Conservation (phyloP, 2,888 invertebrate species). For the Cephonodes hylas region DNA sequence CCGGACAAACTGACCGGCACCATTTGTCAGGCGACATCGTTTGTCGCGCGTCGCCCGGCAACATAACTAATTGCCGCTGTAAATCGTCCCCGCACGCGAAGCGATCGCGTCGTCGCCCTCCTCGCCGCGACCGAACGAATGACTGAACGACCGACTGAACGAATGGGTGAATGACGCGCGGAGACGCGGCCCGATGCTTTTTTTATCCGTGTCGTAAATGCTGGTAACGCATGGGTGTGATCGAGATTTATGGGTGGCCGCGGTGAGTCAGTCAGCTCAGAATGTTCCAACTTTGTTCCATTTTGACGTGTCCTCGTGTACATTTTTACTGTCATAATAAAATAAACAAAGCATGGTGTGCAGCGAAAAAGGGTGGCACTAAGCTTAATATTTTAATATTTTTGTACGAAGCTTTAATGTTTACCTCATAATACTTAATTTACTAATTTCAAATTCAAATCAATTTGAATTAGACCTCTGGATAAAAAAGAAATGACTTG, state of each 20-base stretch:
- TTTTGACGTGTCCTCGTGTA: background rate
- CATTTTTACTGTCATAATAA: background rate
- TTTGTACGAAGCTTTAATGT: no score
- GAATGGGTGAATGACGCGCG: constrained; percentile 28
- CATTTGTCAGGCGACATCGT: constrained; percentile 68
- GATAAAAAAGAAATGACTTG: no score
- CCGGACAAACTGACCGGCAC: constrained; percentile 41
- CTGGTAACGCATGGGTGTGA: constrained; percentile 20
- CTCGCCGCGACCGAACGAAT: constrained; percentile 22
- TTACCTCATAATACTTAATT: no score
- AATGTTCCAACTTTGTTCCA: constrained; percentile 18
- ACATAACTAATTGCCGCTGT: constrained; percentile 74
- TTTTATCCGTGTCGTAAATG: constrained; percentile 13
- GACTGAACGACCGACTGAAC: constrained; percentile 31
- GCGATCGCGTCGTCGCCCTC: constrained; percentile 39
- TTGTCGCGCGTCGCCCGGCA: constrained; percentile 60
- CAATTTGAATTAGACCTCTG: no score
- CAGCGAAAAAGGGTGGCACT: background rate
- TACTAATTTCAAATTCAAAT: no score
- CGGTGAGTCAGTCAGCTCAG: constrained; percentile 21
- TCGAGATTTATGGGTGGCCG: constrained; percentile 19
- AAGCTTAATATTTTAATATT: background rate
- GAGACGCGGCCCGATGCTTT: constrained; percentile 19
- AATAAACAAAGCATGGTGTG: background rate
- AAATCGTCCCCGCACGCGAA: constrained; percentile 63